Evolutionary conservation across 2,113 vertebrate genomes (phyloP), one percentile per base, ranked within the genome.

Genomic region (Daphoenositta chrysoptera): DNA sequence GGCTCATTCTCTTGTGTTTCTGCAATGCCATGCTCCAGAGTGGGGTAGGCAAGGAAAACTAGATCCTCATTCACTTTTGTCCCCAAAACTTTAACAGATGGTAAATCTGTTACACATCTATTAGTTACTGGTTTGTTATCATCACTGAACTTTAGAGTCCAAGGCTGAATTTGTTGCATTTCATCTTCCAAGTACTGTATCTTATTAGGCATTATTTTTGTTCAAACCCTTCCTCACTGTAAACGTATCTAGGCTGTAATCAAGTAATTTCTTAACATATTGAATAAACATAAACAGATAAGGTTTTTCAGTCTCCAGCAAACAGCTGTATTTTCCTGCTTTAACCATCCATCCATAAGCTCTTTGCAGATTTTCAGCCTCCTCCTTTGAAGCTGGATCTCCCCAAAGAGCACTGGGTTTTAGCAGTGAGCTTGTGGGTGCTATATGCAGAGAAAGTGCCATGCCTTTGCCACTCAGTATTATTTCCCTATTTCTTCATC

Each of bases 31-130:
- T 47, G 9, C 22, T 64, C 42, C 14, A 7, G 4, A 51, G 14
- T 1, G 17, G 24, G 3, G 21, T 28, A n/a, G 3, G 2, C 0
- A 0, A 47, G 33, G 31, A 58, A 48, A 78, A 26, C 18, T 16
- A 14, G 14, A 64, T 84, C 40, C 45, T 10, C 2, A 13, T 57
- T 85, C 37, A 39, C 70, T 69, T 86, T 77, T 72, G 15, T 75
- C 53, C 57, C 45, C 48, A 37, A 51, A 87, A 71, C 2, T 79
- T 37, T 58, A 79, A 79, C 37, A 31, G 40, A 76, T 40, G 17
- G 11, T 42, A 61, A 70, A 81, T 77, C 35, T 70, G 23, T 47
- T 66, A 17, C 16, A 27, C 13, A 20, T 78, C 27, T 84, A 24
- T 58, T 54, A 73, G 11, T 17, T 28, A 31, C 18, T 58, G 21